These are phyloP conservation scores for Eira barbara DNA, from an alignment of 2,113 vertebrate genomes.

Conservation along the genomic window DNA sequence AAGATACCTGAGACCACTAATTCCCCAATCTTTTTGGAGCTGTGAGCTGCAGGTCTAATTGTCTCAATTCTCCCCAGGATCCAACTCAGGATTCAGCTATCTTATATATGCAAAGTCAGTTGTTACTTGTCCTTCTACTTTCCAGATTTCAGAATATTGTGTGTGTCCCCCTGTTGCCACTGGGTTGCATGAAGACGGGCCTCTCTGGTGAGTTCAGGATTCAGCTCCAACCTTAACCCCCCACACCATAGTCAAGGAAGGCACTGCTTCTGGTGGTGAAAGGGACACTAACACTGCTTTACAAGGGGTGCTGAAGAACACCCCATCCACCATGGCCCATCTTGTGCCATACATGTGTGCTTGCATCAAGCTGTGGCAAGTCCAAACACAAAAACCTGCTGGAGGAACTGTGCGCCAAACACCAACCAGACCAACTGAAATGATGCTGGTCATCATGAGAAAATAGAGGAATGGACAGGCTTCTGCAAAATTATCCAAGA, in stretches of 20 bases:
- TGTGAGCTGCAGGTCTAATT: background rate
- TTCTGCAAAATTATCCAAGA: background rate
- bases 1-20: background rate
- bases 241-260: constrained; percentile 57
- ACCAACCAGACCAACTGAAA: background rate
- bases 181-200: background rate
- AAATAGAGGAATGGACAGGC: background rate
- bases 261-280: constrained; percentile 90
- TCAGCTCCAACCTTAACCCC: background rate
- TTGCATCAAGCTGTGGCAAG: background rate
- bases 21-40: background rate
- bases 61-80: background rate
- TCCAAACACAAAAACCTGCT: background rate
- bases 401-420: background rate
- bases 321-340: constrained; percentile 89
- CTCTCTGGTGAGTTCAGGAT: background rate
- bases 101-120: background rate
- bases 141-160: background rate
- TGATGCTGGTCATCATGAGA: background rate
- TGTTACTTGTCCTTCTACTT: background rate
- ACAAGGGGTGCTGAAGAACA: constrained; percentile 92
- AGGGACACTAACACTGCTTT: constrained; percentile 93
- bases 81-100: background rate
- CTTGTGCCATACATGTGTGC: constrained; percentile 82
- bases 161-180: background rate